phyloP scores from a whole-genome alignment of 2,113 vertebrate genomes.

The Labeo rohita region DNA sequence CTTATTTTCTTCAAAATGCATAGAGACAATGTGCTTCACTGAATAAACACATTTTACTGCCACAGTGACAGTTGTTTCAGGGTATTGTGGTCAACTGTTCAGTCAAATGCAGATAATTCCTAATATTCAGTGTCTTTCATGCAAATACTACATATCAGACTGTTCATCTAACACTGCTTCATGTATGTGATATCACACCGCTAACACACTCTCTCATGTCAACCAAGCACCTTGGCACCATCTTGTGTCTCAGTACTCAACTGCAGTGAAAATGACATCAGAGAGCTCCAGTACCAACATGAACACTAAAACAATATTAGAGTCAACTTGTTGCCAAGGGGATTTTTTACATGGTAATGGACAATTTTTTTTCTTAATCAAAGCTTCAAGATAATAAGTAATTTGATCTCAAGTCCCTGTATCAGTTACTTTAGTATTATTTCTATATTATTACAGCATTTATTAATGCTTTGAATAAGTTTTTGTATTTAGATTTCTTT shows the following conservation, averaged over 20 bases:
- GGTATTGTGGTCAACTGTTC: too few relatives aligned
- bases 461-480: background rate
- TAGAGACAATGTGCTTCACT: background rate
- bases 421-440: background rate
- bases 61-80: too few relatives aligned
- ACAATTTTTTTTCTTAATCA: background rate
- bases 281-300: background rate
- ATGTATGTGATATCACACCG: background rate
- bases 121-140: background rate
- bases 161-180: background rate
- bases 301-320: too few relatives aligned
- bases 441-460: background rate
- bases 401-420: background rate
- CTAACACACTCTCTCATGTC: too few relatives aligned
- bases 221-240: too few relatives aligned
- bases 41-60: background rate
- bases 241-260: too few relatives aligned
- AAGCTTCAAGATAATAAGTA: background rate
- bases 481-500: background rate
- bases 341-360: background rate
- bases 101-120: background rate
- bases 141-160: background rate
- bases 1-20: too few relatives aligned
- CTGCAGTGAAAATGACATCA: too few relatives aligned
- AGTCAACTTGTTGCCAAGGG: background rate